Percentiles rank a stretch among this genome's conserved stretches.
phyloP scores from a whole-genome alignment of 2,113 vertebrate genomes.

The Micronisus gabar region DNA sequence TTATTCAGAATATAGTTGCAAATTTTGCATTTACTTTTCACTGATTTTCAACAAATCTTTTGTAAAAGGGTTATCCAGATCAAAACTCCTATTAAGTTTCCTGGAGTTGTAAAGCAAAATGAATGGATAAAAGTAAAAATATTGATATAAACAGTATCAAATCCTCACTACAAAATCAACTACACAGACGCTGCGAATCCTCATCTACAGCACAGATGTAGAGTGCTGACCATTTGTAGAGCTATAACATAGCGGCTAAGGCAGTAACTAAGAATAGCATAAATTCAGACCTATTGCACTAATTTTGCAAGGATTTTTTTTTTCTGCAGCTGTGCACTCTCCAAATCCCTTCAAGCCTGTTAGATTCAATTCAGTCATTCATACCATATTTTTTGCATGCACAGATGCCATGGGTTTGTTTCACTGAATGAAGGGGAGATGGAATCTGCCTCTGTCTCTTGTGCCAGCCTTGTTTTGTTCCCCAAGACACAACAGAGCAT shows the following conservation, averaged over 20 bases:
- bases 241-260: neutral
- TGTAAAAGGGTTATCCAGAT: neutral
- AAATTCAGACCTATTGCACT: neutral
- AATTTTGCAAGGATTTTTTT: neutral
- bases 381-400: rapidly evolving
- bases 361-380: neutral
- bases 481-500: neutral
- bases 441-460: neutral
- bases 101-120: neutral
- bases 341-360: neutral
- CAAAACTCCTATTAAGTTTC: neutral
- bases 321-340: neutral
- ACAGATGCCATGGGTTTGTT: neutral
- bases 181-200: neutral
- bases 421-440: neutral
- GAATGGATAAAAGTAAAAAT: neutral
- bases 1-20: neutral
- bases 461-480: neutral
- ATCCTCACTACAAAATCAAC: neutral
- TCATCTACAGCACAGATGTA: neutral
- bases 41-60: neutral
- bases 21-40: neutral
- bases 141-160: neutral
- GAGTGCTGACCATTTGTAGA: neutral
- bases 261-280: neutral